Evolutionary conservation across 2,888 invertebrate genomes (phyloP).

Genomic region (Myopa testacea): DNA sequence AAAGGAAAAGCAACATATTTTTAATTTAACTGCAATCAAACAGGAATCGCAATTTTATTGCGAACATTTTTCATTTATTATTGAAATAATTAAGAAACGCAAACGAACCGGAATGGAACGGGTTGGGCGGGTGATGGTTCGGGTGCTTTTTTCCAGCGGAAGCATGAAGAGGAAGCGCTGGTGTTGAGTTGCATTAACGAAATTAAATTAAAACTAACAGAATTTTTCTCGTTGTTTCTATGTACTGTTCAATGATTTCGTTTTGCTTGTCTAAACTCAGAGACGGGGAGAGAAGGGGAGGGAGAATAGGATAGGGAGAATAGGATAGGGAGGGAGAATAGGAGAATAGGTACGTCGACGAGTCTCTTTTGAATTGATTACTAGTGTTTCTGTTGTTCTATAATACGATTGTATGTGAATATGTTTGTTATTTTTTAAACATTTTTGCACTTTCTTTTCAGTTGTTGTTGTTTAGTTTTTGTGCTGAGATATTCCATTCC

Average conservation of each 20-base stretch:
- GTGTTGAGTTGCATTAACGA: constrained; percentile 18
- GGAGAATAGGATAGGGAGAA: too few species aligned
- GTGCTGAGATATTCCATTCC: too few species aligned
- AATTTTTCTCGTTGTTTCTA: neutral
- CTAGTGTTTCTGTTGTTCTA: neutral
- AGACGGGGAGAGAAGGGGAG: too few species aligned
- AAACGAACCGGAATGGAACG: neutral
- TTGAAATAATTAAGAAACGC: constrained; percentile 28
- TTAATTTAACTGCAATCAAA: constrained; percentile 26
- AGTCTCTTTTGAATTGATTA: neutral
- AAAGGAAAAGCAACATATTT: neutral
- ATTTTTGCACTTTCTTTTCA: neutral
- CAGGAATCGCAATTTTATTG: constrained; percentile 17
- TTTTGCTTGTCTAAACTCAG: too few species aligned
- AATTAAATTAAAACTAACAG: constrained; percentile 19
- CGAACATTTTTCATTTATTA: constrained; percentile 32
- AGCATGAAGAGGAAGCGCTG: neutral
- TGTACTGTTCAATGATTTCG: too few species aligned
- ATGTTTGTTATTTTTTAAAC: neutral
- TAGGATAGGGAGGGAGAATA: too few species aligned
- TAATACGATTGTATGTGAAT: neutral
- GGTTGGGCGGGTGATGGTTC: neutral
- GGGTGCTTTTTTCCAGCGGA: neutral
- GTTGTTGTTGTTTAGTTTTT: too few species aligned
- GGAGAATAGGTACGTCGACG: neutral